Percentiles rank a stretch among this genome's conserved stretches.
Conservation (phyloP, 2,888 invertebrate species). For the Automeris io region DNA sequence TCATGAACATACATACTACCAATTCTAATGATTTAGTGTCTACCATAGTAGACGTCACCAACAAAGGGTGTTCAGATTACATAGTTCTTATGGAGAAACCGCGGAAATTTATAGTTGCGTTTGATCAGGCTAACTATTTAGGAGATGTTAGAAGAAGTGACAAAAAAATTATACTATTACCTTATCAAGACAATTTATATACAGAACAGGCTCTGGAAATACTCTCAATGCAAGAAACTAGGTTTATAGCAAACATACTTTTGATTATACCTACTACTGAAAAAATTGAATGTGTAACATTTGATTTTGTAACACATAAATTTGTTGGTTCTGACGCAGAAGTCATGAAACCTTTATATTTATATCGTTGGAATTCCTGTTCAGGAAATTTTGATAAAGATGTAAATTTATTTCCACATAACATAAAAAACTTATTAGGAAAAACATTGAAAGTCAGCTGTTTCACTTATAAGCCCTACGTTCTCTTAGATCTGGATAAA, state of each 20-base stretch:
- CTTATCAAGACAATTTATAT: slow-evolving; percentile 22
- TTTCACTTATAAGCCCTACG: slow-evolving; percentile 79
- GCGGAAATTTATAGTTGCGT: slow-evolving; percentile 43
- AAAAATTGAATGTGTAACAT: slow-evolving; percentile 27
- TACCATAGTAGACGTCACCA: slow-evolving; percentile 43
- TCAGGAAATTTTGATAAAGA: slow-evolving; percentile 37
- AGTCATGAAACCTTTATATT: slow-evolving; percentile 31
- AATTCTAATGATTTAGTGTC: slow-evolving; percentile 25
- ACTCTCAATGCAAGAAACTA: slow-evolving; percentile 41
- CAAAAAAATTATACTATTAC: slow-evolving; percentile 59
- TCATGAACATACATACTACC: slow-evolving; percentile 32
- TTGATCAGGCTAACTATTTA: slow-evolving; percentile 50
- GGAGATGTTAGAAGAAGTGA: slow-evolving; percentile 60
- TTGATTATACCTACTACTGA: slow-evolving; percentile 30
- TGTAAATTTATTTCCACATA: slow-evolving; percentile 63
- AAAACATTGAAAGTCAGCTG: slow-evolving; percentile 69
- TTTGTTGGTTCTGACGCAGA: slow-evolving; percentile 46
- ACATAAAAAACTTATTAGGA: slow-evolving; percentile 60
- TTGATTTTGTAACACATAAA: slow-evolving; percentile 56
- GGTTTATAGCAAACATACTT: slow-evolving; percentile 50
- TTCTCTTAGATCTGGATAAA: slow-evolving; percentile 57
- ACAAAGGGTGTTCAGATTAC: slow-evolving; percentile 69
- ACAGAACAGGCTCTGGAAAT: slow-evolving; percentile 26
- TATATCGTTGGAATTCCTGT: slow-evolving; percentile 63
- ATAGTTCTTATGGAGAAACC: slow-evolving; percentile 52